Evolutionary conservation across 2,888 invertebrate genomes (phyloP).

Genomic region (Caenorhabditis virilis): DNA sequence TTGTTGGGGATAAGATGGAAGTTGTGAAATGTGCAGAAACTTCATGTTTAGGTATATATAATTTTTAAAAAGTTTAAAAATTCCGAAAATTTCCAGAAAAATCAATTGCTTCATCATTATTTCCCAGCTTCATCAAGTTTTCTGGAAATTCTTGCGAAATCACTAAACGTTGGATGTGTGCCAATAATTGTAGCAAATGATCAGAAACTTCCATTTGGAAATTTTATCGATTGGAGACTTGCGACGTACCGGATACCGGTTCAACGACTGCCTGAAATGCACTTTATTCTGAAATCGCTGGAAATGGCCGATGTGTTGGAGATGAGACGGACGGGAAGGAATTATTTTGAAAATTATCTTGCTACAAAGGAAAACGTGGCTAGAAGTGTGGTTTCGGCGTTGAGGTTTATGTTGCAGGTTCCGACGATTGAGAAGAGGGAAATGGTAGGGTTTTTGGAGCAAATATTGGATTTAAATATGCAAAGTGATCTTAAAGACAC

Average conservation of each 20-base stretch:
- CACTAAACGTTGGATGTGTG: slow-evolving; percentile 37
- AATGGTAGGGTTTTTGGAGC: neutral
- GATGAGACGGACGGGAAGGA: slow-evolving; percentile 56
- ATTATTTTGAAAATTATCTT: slow-evolving; percentile 85
- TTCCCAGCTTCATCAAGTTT: no score
- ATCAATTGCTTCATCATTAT: no score
- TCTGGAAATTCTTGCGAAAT: slow-evolving; percentile 4
- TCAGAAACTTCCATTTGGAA: slow-evolving; percentile 38
- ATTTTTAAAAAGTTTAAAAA: no score
- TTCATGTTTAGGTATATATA: no score
- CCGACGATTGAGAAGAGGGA: slow-evolving; percentile 18
- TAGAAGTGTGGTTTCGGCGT: slow-evolving; percentile 19
- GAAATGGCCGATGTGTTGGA: slow-evolving; percentile 39
- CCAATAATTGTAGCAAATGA: slow-evolving; percentile 39
- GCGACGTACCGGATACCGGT: slow-evolving; percentile 28
- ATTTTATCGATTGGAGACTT: slow-evolving; percentile 45
- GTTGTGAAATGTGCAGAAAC: no score
- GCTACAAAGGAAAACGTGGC: slow-evolving; percentile 34
- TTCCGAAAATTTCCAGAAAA: no score
- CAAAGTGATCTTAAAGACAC: slow-evolving; percentile 85
- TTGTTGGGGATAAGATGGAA: no score
- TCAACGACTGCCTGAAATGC: slow-evolving; percentile 46
- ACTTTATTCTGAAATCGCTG: slow-evolving; percentile 59
- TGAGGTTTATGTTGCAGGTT: slow-evolving; percentile 21
- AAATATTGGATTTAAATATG: slow-evolving; percentile 84